Percentiles rank a stretch among this genome's conserved stretches.
These are phyloP conservation scores for Fissipunctia ypsillon DNA, from an alignment of 2,888 invertebrate species.

Conservation along the genomic window DNA sequence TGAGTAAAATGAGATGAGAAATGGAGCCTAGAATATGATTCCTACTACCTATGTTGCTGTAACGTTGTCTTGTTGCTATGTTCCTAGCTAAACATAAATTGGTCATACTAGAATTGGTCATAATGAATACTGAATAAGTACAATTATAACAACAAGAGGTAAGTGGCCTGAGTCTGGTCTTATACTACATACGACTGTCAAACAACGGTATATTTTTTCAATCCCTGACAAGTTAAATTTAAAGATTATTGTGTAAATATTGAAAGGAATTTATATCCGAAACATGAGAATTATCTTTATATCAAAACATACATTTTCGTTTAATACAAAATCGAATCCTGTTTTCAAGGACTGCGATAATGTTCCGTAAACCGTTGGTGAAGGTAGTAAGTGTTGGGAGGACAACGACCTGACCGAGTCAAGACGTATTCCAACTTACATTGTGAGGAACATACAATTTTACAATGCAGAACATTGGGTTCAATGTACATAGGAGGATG, in stretches of 20 bases:
- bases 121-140: conserved; percentile 36
- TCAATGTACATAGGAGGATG: conserved; percentile 80
- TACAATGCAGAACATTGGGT: conserved; percentile 83
- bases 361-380: conserved; percentile 85
- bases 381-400: conserved; percentile 86
- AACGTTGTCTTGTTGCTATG: conserved; percentile 31
- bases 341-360: conserved; percentile 87
- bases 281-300: conserved; percentile 53
- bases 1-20: conserved; percentile 57
- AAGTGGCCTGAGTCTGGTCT: conserved; percentile 58
- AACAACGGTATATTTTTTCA: conserved; percentile 66
- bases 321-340: conserved; percentile 79
- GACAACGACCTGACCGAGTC: conserved; percentile 88
- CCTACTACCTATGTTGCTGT: conserved; percentile 12
- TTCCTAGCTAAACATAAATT: conserved; percentile 29
- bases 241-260: conserved; percentile 51
- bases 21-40: conserved; percentile 32
- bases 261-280: conserved; percentile 48
- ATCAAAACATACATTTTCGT: conserved; percentile 59
- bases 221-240: conserved; percentile 58
- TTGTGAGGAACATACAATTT: conserved; percentile 84
- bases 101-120: conserved; percentile 29
- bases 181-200: conserved; percentile 54
- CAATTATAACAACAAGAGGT: conserved; percentile 55
- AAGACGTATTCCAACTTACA: conserved; percentile 85